Evolutionary conservation across 2,113 vertebrate species (phyloP).

Genomic region (Synodontis membranacea): DNA sequence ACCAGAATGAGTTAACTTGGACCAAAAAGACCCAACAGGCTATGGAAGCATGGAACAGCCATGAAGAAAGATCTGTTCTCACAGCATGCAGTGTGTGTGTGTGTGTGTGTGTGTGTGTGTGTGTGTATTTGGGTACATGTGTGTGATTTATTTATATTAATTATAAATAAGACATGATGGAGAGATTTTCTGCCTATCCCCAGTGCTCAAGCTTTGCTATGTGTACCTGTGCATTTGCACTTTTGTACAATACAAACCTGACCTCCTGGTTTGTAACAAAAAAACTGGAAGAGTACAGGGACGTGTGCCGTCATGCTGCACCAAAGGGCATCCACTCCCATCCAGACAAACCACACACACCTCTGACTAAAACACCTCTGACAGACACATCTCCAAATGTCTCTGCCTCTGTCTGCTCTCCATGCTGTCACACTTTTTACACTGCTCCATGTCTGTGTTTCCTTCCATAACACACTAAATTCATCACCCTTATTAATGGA

Average conservation of each 20-base stretch:
- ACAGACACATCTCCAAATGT: slow-evolving; percentile 10
- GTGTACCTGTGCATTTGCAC: slow-evolving; percentile 8
- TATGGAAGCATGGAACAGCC: not conserved
- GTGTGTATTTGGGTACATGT: not conserved
- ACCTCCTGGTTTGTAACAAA: slow-evolving; percentile 37
- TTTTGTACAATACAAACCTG: slow-evolving; percentile 34
- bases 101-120: not conserved
- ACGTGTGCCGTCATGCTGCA: slow-evolving; percentile 20
- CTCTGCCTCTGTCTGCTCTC: not conserved
- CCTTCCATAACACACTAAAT: slow-evolving; percentile 23
- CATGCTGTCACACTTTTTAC: slow-evolving; percentile 24
- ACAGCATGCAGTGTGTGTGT: not conserved
- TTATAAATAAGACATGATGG: not conserved
- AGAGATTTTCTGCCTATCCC: not conserved
- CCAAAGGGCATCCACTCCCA: slow-evolving; percentile 17
- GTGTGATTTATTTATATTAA: not conserved
- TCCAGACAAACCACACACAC: slow-evolving; percentile 27
- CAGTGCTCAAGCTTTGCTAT: not conserved
- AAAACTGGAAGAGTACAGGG: not conserved
- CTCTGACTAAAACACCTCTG: slow-evolving; percentile 24
- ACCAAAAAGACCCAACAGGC: not conserved
- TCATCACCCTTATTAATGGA: slow-evolving; percentile 7
- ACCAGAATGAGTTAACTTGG: slow-evolving; percentile 39
- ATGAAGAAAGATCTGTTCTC: slow-evolving; percentile 36
- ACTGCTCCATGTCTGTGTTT: slow-evolving; percentile 1